A percentile compares a stretch with the other conserved stretches of the same genome.
Conservation (phyloP, 37 sponge, comb jelly and placozoan genomes). For the Bolinopsis microptera region DNA sequence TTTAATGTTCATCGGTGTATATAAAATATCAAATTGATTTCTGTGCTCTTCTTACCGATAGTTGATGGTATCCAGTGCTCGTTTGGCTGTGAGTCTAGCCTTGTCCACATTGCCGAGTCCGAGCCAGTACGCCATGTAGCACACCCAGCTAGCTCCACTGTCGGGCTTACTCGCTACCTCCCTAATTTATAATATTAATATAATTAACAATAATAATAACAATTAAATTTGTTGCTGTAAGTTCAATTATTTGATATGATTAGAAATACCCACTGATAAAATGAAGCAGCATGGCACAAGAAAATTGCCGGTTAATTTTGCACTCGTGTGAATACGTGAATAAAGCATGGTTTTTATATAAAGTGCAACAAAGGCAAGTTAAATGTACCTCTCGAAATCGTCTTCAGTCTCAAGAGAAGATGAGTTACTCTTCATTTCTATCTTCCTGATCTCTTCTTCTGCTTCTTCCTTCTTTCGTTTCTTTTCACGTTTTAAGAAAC, state of each 20-base stretch:
- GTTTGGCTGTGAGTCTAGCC: conserved; percentile 79
- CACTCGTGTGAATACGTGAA: no score
- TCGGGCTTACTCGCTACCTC: conserved; percentile 76
- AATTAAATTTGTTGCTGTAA: no score
- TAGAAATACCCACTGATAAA: no score
- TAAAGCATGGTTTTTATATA: no score
- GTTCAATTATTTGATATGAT: no score
- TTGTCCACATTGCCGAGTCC: conserved; percentile 87
- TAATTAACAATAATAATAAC: no score
- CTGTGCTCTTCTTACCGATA: conserved; percentile 75
- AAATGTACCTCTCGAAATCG: conserved; percentile 85
- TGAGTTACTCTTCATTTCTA: conserved; percentile 21
- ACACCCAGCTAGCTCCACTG: conserved; percentile 82
- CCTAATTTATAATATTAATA: conserved; percentile 14
- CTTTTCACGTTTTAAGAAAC: conserved; percentile 5
- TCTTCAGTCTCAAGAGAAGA: conserved; percentile 76
- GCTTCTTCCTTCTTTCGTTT: conserved; percentile 3
- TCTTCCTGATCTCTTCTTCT: conserved; percentile 19
- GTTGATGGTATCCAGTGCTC: conserved; percentile 84
- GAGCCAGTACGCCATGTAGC: conserved; percentile 90
- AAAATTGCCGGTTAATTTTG: no score
- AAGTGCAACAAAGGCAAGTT: no score
- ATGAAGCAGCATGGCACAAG: no score
- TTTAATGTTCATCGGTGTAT: no score
- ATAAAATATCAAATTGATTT: no score